Percentiles rank a stretch among this genome's conserved stretches.
Conservation (phyloP, 2,113 vertebrate species). For the Periophthalmodon schlosseri region DNA sequence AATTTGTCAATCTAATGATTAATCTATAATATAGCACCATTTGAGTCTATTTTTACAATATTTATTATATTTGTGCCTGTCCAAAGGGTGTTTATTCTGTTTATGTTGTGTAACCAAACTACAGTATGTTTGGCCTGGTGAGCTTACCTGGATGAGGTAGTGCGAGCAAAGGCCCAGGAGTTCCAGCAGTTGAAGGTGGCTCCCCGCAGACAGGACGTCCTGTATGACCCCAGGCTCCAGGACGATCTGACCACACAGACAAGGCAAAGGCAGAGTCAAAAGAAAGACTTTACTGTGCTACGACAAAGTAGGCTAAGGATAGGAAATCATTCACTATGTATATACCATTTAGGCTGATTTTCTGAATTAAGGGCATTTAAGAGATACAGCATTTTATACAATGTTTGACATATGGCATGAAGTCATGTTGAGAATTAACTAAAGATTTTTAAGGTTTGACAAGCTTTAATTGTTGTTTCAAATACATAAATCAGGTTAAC, state of each 20-base stretch:
- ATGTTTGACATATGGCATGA: neutral
- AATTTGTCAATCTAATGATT: too few relatives aligned
- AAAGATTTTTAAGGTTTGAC: neutral
- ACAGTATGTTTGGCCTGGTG: neutral
- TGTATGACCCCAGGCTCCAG: constrained; percentile 94
- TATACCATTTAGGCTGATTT: too few relatives aligned
- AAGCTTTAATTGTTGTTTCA: neutral
- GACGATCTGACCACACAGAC: constrained; percentile 80
- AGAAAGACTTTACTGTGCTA: neutral
- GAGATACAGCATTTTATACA: too few relatives aligned
- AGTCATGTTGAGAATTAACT: neutral
- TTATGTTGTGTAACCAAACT: neutral
- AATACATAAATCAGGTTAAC: neutral
- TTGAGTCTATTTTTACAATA: too few relatives aligned
- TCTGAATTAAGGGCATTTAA: too few relatives aligned
- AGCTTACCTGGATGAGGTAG: constrained; percentile 95
- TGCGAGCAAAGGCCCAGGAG: constrained; percentile 96
- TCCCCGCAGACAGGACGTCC: constrained; percentile 94
- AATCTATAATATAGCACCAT: too few relatives aligned
- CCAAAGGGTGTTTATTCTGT: neutral
- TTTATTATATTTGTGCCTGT: neutral
- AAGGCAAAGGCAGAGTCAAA: neutral
- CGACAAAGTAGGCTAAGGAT: neutral
- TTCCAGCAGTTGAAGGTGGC: constrained; percentile 95
- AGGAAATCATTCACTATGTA: neutral